Conservation (phyloP, 2,113 vertebrate genomes). For the Centropus unirufus region DNA sequence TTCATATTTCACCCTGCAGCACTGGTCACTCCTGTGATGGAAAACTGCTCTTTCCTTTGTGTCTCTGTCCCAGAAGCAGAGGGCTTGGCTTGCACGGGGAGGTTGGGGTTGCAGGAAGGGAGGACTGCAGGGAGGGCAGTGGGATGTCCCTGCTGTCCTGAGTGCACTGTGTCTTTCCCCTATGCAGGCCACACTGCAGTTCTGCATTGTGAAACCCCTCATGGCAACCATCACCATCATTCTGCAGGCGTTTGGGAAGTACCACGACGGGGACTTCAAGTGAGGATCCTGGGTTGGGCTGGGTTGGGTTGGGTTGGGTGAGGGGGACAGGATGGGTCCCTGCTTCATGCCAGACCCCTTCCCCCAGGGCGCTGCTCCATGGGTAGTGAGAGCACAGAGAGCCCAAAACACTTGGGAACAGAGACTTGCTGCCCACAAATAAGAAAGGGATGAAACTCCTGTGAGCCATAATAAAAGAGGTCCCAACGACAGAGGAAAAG, state of each 20-base stretch:
- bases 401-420: rapidly evolving
- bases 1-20: background rate
- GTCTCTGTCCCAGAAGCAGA: background rate
- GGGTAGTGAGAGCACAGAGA: background rate
- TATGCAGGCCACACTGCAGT: constrained; percentile 93
- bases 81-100: background rate
- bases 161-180: background rate
- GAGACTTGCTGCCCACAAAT: background rate
- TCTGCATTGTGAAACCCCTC: constrained; percentile 95
- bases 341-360: background rate
- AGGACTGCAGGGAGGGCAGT: background rate
- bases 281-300: constrained; percentile 69
- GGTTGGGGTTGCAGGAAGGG: background rate
- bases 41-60: background rate
- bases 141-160: background rate
- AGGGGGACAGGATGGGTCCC: background rate
- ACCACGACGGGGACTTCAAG: constrained; percentile 96
- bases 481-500: background rate
- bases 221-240: constrained; percentile 93
- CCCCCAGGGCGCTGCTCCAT: background rate
- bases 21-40: background rate
- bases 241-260: constrained; percentile 93
- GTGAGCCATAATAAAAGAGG: background rate
- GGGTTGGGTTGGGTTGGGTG: background rate
- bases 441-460: background rate